phyloP scores from a whole-genome alignment of 53 echinoderm and acorn worm species.

The Apostichopus leukothele region DNA sequence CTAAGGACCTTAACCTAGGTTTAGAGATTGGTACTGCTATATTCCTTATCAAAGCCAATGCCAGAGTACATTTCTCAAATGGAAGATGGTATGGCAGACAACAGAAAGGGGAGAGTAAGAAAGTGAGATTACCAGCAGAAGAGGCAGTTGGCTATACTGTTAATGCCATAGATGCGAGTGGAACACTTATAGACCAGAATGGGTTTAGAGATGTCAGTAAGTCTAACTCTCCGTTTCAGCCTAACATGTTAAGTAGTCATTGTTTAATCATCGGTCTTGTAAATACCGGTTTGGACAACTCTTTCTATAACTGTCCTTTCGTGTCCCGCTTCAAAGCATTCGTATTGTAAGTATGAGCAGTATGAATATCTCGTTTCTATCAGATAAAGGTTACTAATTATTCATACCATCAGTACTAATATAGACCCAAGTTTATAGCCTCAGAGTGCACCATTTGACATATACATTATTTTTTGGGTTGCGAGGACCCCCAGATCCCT shows the following conservation, averaged over 20 bases:
- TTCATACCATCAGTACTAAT: too few species aligned
- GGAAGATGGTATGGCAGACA: slow-evolving; percentile 71
- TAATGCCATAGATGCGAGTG: slow-evolving; percentile 77
- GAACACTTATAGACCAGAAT: slow-evolving; percentile 64
- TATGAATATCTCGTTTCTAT: too few species aligned
- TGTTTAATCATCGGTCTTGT: too few species aligned
- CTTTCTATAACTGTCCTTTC: too few species aligned
- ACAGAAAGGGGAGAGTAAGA: slow-evolving; percentile 28
- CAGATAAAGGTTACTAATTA: too few species aligned
- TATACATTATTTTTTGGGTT: too few species aligned
- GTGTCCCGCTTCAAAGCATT: too few species aligned
- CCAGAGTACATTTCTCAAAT: slow-evolving; percentile 79
- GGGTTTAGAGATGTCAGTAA: slow-evolving; percentile 77
- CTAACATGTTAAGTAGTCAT: not conserved
- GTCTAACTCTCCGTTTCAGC: not conserved
- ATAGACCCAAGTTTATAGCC: too few species aligned
- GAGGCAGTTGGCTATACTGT: slow-evolving; percentile 59
- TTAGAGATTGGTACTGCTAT: slow-evolving; percentile 61
- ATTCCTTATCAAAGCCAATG: slow-evolving; percentile 66
- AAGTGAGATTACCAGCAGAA: slow-evolving; percentile 14
- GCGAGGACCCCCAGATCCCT: too few species aligned
- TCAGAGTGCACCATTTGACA: too few species aligned
- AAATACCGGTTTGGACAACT: too few species aligned
- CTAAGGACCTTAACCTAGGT: slow-evolving; percentile 24
- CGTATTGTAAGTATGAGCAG: too few species aligned